Base-by-base conservation (phyloP, 2,888 invertebrate species). In the Periphyllus acericola region DNA sequence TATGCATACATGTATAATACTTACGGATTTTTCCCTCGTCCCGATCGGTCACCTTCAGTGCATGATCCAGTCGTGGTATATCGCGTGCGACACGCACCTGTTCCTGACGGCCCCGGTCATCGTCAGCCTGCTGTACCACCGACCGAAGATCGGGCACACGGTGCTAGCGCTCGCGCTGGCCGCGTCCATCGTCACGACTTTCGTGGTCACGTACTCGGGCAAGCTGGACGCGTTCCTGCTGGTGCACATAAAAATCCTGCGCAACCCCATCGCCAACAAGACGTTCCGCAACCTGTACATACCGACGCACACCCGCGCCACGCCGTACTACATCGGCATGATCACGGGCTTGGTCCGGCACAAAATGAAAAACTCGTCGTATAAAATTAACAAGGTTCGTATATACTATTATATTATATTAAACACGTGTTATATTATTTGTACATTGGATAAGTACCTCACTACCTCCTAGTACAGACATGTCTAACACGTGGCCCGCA, bases 251-350 rank as follows among this genome's bases (percentile, higher is more conserved):
- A 90, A 89, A 60, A 89, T 89, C 32, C 89, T 90, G 14, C 89
- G 89, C 9, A 89, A 89, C 71, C 89, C 89, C 19, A 89, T 89
- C 66, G 55, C 81, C 2, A 88, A 89, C 46, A 86, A 89, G n/a
- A 89, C 90, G 36, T 90, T 90, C 75, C 76, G 89, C 17, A 88
- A 89, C 60, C 89, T 90, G 17, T 90, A 90, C 84, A 89, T 90
- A 60, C 89, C 89, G 32, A 90, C 90, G 14, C 90, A 90, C 86
- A 89, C 89, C 55, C 68, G 90, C 75, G 90, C 90, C 36, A 89
- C 89, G 17, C 90, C 90, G 14, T 90, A 90, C 72, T 89, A 90
- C 76, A 88, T 90, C 25, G 90, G 90, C 8, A 90, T 90, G 87
- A 82, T 90, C 32, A 89, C 89, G 29, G 89, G 90, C 9, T 89